A percentile compares a stretch with the other conserved stretches of the same genome.
phyloP scores from a whole-genome alignment of 2,888 invertebrate genomes.

The Pharmacophagus antenor region DNA sequence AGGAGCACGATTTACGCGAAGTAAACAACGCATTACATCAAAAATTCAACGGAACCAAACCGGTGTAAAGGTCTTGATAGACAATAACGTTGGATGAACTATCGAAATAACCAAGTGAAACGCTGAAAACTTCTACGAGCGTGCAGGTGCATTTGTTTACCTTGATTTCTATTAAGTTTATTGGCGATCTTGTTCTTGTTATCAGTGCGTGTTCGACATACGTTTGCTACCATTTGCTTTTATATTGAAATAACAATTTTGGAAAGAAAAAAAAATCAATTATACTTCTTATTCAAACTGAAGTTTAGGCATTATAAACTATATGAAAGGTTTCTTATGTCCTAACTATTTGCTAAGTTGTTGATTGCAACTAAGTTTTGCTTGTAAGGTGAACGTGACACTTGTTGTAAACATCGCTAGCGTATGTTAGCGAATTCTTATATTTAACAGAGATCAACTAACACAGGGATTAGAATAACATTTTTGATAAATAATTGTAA shows the following conservation, averaged over 20 bases:
- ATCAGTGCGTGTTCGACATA: conserved; percentile 18
- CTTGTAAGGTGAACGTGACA: conserved; percentile 59
- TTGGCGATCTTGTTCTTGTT: conserved; percentile 25
- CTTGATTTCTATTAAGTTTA: conserved; percentile 35
- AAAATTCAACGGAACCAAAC: conserved; percentile 46
- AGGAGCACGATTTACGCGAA: conserved; percentile 57
- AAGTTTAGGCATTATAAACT: conserved; percentile 1
- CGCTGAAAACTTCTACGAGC: conserved; percentile 57
- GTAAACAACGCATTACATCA: conserved; percentile 44
- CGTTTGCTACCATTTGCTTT: neutral
- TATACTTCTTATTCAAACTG: neutral
- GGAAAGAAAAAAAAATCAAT: neutral
- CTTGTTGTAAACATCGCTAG: conserved; percentile 69
- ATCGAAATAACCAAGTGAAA: conserved; percentile 41
- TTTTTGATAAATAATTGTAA: conserved; percentile 33
- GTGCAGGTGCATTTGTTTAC: conserved; percentile 72
- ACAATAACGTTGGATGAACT: conserved; percentile 39
- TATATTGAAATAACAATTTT: neutral
- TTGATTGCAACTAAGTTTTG: conserved; percentile 45
- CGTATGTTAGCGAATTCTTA: conserved; percentile 50
- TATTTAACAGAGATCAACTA: conserved; percentile 32
- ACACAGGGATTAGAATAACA: conserved; percentile 34
- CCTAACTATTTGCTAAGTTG: conserved; percentile 42
- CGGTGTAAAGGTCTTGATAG: conserved; percentile 60
- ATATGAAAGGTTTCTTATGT: conserved; percentile 26